These are phyloP conservation scores for Apodemus sylvaticus DNA, from an alignment of 2,113 vertebrate species.

Conservation along the genomic window DNA sequence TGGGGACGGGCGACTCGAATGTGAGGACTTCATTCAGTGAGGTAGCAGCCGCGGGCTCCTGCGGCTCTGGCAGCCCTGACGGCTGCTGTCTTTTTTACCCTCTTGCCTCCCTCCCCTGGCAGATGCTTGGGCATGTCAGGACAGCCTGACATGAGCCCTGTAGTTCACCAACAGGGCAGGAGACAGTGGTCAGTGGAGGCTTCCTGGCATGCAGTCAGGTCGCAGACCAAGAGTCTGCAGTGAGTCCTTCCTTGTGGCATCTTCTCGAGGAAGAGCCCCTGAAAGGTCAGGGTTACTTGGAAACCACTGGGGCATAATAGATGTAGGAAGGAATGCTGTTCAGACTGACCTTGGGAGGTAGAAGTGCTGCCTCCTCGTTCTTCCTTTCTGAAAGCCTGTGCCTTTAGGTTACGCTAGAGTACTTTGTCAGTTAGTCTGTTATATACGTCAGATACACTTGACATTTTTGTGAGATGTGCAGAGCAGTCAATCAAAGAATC, in stretches of 20 bases:
- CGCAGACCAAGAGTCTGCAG: neutral
- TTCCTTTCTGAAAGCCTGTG: no score
- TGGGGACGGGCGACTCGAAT: neutral
- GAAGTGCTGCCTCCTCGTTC: neutral
- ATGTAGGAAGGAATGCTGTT: neutral
- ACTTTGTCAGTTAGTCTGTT: neutral
- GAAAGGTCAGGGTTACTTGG: neutral
- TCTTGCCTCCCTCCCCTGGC: neutral
- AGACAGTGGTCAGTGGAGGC: neutral
- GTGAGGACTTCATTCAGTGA: neutral
- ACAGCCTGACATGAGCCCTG: neutral
- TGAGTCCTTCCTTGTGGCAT: neutral
- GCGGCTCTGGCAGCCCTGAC: neutral
- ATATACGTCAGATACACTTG: neutral
- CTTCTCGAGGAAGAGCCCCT: neutral
- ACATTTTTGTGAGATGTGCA: neutral
- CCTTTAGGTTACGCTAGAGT: neutral
- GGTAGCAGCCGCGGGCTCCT: neutral
- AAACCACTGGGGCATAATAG: neutral
- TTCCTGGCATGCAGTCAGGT: neutral
- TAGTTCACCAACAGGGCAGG: neutral
- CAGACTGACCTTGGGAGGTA: rapidly evolving
- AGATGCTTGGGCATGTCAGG: neutral
- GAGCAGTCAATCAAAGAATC: neutral
- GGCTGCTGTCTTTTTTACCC: neutral